Conservation (phyloP, 2,797 vertebrate species). For the Bradypus variegatus region DNA sequence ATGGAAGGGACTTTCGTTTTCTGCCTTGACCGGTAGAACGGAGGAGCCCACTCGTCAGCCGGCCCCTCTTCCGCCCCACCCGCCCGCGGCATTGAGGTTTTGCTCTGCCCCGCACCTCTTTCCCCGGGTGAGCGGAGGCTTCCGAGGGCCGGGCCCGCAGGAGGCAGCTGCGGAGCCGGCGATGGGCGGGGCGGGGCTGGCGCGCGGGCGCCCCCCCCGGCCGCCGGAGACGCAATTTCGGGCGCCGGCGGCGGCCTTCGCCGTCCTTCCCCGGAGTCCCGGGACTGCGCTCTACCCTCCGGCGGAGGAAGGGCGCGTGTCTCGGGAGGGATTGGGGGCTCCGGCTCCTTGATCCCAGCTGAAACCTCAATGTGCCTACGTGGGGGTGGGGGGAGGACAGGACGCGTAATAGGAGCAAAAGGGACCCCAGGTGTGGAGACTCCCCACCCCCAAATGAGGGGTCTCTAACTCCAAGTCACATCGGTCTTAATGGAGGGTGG, state of each 20-base stretch:
- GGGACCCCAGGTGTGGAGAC: background rate
- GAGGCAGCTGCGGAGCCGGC: background rate
- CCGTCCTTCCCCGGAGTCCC: too few species aligned
- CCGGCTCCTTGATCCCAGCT: background rate
- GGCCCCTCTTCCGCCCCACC: background rate
- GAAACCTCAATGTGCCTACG: background rate
- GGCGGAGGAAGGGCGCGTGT: background rate
- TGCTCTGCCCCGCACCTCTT: background rate
- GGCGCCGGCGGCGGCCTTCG: background rate
- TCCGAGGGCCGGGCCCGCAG: background rate
- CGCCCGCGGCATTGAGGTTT: background rate
- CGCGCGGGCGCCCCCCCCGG: background rate
- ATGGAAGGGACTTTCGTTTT: slow-evolving; percentile 9
- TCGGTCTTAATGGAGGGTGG: background rate
- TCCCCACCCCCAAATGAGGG: background rate
- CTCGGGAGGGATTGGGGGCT: background rate
- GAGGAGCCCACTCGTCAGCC: background rate
- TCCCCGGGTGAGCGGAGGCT: background rate
- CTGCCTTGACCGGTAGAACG: background rate
- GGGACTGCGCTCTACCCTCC: background rate
- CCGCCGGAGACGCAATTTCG: background rate
- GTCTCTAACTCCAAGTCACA: background rate
- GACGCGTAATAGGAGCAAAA: background rate
- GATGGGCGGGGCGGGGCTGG: background rate
- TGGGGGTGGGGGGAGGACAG: background rate